A percentile compares a stretch with the other conserved stretches of the same genome.
Evolutionary conservation across 2,888 invertebrate genomes (phyloP).

Genomic region (Siphonodentalium dalli): DNA sequence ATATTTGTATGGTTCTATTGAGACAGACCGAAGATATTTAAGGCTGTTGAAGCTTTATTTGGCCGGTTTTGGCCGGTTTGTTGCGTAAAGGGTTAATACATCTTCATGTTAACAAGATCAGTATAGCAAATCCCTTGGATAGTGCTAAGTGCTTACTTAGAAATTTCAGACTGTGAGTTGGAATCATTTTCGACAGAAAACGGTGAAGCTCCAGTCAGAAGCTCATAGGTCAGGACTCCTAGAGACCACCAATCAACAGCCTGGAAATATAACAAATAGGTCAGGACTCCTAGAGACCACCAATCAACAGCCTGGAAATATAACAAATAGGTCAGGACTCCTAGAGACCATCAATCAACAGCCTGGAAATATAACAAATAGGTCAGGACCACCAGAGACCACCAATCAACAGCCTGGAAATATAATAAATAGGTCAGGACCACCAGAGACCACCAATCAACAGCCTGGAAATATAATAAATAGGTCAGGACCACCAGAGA

Average conservation of each 20-base stretch:
- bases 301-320: conserved; percentile 89
- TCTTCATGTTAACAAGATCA: background rate
- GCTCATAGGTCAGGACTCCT: conserved; percentile 93
- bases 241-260: conserved; percentile 99
- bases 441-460: conserved; percentile 99
- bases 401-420: conserved; percentile 93
- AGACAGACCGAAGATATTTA: too few species aligned
- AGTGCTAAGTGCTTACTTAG: too few species aligned
- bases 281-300: conserved; percentile 98
- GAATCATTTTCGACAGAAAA: conserved; percentile 94
- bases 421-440: conserved; percentile 94
- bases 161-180: conserved; percentile 94
- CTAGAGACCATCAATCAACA: too few species aligned
- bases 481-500: conserved; percentile 95
- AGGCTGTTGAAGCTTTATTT: too few species aligned
- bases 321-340: background rate
- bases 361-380: too few species aligned
- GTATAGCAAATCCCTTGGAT: too few species aligned
- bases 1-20: too few species aligned
- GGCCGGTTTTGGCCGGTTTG: too few species aligned
- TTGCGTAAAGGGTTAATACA: too few species aligned
- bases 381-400: conserved; percentile 95
- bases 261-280: conserved; percentile 75
- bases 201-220: conserved; percentile 94
- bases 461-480: conserved; percentile 81